phyloP scores from a whole-genome alignment of 2,113 vertebrate genomes.

The Oncorhynchus tshawytscha region DNA sequence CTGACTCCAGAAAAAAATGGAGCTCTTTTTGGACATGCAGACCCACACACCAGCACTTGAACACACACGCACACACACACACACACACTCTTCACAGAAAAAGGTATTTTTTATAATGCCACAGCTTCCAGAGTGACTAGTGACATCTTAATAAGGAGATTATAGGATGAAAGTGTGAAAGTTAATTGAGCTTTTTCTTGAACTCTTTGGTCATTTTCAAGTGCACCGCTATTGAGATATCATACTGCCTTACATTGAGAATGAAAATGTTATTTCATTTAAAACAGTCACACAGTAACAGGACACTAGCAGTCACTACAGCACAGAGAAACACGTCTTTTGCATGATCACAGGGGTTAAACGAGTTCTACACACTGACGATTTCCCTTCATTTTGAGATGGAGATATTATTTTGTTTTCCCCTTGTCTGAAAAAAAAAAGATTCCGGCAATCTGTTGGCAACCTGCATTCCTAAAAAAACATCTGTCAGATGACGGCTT shows the following conservation, averaged over 20 bases:
- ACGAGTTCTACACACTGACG: no score
- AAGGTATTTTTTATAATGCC: conserved; percentile 6
- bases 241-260: neutral
- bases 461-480: conserved; percentile 26
- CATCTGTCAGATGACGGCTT: conserved; percentile 30
- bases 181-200: neutral
- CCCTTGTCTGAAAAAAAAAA: neutral
- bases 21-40: neutral
- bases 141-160: conserved; percentile 1
- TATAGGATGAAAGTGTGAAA: conserved; percentile 3
- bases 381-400: neutral
- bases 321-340: neutral
- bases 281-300: neutral
- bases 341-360: no score
- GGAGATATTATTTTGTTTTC: conserved; percentile 18
- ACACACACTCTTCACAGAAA: no score
- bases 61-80: neutral
- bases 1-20: neutral
- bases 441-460: conserved; percentile 21
- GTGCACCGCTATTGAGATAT: conserved; percentile 8
- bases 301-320: neutral
- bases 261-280: neutral
- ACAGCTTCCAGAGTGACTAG: neutral
- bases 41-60: conserved; percentile 4
- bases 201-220: neutral